Percentiles rank a stretch among this genome's conserved stretches.
phyloP scores from a whole-genome alignment of 2,113 vertebrate species.

The Alethe diademata region DNA sequence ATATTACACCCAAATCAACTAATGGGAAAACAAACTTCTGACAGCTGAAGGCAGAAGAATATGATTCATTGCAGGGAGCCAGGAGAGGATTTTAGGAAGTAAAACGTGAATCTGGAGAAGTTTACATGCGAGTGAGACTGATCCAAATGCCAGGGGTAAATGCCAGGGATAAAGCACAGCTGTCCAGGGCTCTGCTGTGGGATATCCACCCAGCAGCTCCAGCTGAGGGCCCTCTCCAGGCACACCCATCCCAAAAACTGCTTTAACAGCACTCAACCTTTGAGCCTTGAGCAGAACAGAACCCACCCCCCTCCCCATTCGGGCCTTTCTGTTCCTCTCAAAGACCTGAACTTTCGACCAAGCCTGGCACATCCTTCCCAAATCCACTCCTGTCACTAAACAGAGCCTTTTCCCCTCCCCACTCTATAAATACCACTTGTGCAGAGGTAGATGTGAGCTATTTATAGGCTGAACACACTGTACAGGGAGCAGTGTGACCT shows the following conservation, averaged over 20 bases:
- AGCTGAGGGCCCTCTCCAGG: background rate
- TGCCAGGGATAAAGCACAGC: background rate
- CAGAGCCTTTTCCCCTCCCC: background rate
- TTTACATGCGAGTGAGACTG: accelerated
- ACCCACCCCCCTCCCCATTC: background rate
- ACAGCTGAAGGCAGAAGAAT: background rate
- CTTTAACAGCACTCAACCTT: background rate
- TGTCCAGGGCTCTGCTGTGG: background rate
- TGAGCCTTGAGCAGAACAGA: background rate
- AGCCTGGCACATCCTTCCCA: background rate
- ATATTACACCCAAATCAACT: background rate
- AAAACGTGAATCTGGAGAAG: background rate
- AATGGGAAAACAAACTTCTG: background rate
- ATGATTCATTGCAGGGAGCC: background rate
- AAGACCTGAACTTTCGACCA: background rate
- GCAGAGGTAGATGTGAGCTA: conserved; percentile 29
- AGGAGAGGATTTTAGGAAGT: background rate
- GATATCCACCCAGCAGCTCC: background rate
- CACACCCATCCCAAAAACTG: background rate
- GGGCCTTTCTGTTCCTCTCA: background rate
- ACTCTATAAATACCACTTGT: conserved; percentile 40
- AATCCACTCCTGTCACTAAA: background rate
- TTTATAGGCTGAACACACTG: conserved; percentile 36
- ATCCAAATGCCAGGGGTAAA: background rate
- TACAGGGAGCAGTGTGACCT: conserved; percentile 8